A percentile compares a stretch with the other conserved stretches of the same genome.
Conservation (phyloP, 2,113 vertebrate species). For the Orcinus orca region DNA sequence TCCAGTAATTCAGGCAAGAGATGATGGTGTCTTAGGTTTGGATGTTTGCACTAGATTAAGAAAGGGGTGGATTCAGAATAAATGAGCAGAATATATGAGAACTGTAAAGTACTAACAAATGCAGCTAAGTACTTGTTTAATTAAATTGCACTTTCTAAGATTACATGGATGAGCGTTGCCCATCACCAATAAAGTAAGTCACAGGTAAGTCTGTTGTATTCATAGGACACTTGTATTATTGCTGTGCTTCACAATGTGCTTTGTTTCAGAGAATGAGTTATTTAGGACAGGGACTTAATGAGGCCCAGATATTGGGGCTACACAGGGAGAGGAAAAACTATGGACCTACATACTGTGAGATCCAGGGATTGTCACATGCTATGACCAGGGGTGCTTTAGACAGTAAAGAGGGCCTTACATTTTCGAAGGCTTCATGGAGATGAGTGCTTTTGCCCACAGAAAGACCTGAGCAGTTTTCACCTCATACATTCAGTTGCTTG, state of each 20-base stretch:
- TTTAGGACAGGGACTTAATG: not conserved
- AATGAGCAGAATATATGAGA: not conserved
- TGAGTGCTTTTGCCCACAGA: not conserved
- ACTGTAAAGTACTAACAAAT: not conserved
- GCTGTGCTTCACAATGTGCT: not conserved
- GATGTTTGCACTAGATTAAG: not conserved
- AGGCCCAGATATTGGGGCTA: not conserved
- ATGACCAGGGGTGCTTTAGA: not conserved
- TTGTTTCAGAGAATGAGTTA: slow-evolving; percentile 22
- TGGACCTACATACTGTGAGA: not conserved
- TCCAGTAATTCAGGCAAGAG: not conserved
- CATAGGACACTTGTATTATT: not conserved
- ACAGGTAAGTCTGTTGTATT: not conserved
- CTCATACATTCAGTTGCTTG: not conserved
- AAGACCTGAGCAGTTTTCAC: not conserved
- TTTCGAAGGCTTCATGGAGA: not conserved
- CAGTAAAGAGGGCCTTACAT: not conserved
- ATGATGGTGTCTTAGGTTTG: not conserved
- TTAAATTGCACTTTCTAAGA: not conserved
- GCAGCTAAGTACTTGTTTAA: not conserved
- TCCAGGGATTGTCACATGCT: not conserved
- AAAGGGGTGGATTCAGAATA: not conserved
- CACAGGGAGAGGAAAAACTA: not conserved
- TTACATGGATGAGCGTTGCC: not conserved
- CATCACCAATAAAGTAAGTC: not conserved